Percentiles rank a stretch among this genome's conserved stretches.
These are phyloP conservation scores for Nemoura dubitans DNA, from an alignment of 2,888 invertebrate species.

Conservation along the genomic window DNA sequence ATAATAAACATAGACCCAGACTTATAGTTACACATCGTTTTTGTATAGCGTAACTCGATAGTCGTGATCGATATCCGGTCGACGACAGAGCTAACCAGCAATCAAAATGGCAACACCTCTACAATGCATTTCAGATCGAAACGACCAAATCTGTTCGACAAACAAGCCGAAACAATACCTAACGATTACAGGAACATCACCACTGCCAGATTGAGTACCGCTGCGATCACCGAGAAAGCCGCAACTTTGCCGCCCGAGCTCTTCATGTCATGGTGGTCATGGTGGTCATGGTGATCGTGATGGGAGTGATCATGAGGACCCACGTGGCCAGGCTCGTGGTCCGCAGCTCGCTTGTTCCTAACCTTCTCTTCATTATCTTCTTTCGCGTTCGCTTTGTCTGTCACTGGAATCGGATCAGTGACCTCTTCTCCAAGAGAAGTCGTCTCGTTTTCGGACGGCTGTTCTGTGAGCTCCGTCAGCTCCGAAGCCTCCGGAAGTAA, in stretches of 20 bases:
- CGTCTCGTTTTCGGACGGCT: not conserved
- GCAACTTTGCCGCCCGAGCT: not conserved
- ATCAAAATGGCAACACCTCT: not conserved
- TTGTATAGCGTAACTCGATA: too few relatives aligned
- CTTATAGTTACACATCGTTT: not conserved
- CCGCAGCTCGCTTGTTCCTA: conserved; percentile 49
- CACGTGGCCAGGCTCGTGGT: conserved; percentile 53
- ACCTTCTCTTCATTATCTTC: conserved; percentile 41
- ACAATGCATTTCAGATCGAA: not conserved
- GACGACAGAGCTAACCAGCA: not conserved
- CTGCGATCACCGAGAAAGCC: not conserved
- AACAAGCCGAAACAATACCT: not conserved
- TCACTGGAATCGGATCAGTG: not conserved
- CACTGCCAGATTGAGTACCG: conserved; percentile 15
- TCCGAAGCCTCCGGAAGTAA: conserved; percentile 43
- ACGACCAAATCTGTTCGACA: not conserved
- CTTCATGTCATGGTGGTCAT: too few relatives aligned
- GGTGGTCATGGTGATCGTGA: conserved; percentile 39
- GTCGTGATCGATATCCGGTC: too few relatives aligned
- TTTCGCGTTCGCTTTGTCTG: conserved; percentile 8
- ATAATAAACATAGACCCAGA: not conserved
- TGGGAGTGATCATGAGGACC: conserved; percentile 50
- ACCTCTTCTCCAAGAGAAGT: not conserved
- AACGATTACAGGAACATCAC: conserved; percentile 17
- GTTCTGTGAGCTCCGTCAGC: conserved; percentile 34